Evolutionary conservation across 2,888 invertebrate species (phyloP), one percentile per base, ranked within the genome.

Genomic region (Diplazon laetatorius): DNA sequence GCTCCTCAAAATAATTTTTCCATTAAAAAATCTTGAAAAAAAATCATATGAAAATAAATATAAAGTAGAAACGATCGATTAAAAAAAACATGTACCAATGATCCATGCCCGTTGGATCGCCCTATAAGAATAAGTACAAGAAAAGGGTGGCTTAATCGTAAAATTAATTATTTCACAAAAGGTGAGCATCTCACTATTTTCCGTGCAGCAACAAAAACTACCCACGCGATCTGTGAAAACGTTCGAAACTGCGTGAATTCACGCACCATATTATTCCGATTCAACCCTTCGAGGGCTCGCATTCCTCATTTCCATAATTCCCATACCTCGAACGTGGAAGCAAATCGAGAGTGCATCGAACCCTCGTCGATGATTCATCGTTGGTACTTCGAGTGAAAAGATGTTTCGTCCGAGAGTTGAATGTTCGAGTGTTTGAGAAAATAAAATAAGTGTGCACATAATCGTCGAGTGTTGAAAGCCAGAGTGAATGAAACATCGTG

Each of bases 221-320:
- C 57, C 57, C 63, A 37, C 22, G 22, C 10, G 62, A 76, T 69
- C 63, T 30, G 42, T 57, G 55, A 25, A 55, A 30, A 6, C 2
- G 65, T 59, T 65, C 20, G 22, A 42, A 30, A 48, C 63, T 59
- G 12, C 57, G 39, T 65, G 46, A 52, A 76, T 50, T 50, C 57
- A 63, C 16, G n/a, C 63, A 70, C 20, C 57, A 22, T 35, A 59
- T 71, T 70, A 35, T 39, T 39, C 48, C 39, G n/a, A n/a, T 18
- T 1, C 46, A n/a, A 25, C 12, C 30, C 18, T 20, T 50, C 20
- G 30, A 14, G 30, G 16, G 16, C 44, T 60, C 50, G 35, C 44
- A 71, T 44, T 65, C 60, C 30, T 30, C 6, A 30, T 71, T 35
- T 76, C 52, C 18, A 66, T 76, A 71, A 71, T 76, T 76, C 57